Evolutionary conservation across 2,888 invertebrate genomes (phyloP).

Genomic region (Agonopterix alstromeriana): DNA sequence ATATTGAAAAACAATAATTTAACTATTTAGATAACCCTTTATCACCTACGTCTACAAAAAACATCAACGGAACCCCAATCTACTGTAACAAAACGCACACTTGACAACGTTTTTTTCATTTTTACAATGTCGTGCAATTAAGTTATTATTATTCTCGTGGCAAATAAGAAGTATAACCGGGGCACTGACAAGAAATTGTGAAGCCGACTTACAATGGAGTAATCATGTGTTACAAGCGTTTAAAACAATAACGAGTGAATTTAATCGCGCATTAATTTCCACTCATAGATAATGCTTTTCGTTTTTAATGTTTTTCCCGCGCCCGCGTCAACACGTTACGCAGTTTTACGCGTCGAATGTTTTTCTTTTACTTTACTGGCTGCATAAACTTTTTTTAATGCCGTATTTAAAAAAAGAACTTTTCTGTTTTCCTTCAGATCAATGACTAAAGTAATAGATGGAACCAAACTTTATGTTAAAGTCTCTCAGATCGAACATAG

Average conservation of each 20-base stretch:
- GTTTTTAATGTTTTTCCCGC: neutral
- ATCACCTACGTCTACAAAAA: too few relatives aligned
- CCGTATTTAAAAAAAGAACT: too few relatives aligned
- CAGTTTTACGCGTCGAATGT: neutral
- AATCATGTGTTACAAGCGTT: conserved; percentile 15
- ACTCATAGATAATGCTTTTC: conserved; percentile 3
- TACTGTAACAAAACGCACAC: neutral
- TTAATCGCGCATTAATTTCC: conserved; percentile 17
- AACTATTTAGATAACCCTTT: too few relatives aligned
- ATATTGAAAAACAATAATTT: too few relatives aligned
- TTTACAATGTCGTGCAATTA: conserved; percentile 28
- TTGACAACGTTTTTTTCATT: neutral
- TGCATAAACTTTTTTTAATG: too few relatives aligned
- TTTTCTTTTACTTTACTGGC: neutral
- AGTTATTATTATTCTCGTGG: conserved; percentile 24
- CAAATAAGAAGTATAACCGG: conserved; percentile 16
- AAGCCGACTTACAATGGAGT: conserved; percentile 15
- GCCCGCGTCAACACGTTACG: neutral
- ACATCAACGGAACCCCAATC: neutral
- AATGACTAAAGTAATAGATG: too few relatives aligned
- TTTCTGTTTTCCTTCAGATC: too few relatives aligned
- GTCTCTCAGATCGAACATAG: too few relatives aligned
- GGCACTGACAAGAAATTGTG: conserved; percentile 20
- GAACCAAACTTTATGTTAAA: too few relatives aligned
- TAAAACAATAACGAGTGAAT: conserved; percentile 26